Evolutionary conservation across 2,113 vertebrate genomes (phyloP).

Genomic region (Leptosomus discolor): DNA sequence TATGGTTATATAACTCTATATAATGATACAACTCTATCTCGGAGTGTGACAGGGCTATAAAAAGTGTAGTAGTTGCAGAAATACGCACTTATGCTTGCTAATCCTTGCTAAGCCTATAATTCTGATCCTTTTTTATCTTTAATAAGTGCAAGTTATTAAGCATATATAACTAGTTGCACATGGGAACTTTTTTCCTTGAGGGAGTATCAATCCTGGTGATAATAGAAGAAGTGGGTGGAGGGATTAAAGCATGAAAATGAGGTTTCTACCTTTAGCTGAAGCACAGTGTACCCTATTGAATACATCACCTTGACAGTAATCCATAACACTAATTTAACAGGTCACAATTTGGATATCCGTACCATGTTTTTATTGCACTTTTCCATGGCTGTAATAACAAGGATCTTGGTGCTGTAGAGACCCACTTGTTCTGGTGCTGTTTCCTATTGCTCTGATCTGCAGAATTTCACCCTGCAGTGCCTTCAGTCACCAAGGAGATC

Average conservation of each 20-base stretch:
- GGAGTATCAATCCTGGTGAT: constrained; percentile 31
- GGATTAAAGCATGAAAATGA: constrained; percentile 35
- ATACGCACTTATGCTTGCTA: constrained; percentile 20
- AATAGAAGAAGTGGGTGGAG: constrained; percentile 48
- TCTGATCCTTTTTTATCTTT: constrained; percentile 63
- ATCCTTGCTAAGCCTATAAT: constrained; percentile 61
- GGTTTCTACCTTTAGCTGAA: constrained; percentile 46
- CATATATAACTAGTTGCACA: constrained; percentile 53
- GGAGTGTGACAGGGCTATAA: constrained; percentile 55
- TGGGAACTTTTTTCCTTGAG: constrained; percentile 30
- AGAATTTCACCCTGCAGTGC: background rate
- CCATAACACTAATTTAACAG: constrained; percentile 16
- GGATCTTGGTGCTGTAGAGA: background rate
- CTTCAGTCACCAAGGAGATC: background rate
- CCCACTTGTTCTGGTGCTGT: background rate
- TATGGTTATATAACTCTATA: constrained; percentile 41
- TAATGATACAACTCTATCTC: constrained; percentile 56
- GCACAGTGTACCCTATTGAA: constrained; percentile 28
- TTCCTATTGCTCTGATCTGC: background rate
- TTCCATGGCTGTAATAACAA: background rate
- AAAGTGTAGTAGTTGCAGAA: constrained; percentile 64
- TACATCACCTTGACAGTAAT: constrained; percentile 32
- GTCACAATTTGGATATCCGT: constrained; percentile 11
- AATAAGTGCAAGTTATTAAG: constrained; percentile 54
- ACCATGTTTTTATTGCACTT: background rate